Percentiles rank a stretch among this genome's conserved stretches.
Evolutionary conservation across 2,113 vertebrate species (phyloP).

Genomic region (Lontra canadensis): DNA sequence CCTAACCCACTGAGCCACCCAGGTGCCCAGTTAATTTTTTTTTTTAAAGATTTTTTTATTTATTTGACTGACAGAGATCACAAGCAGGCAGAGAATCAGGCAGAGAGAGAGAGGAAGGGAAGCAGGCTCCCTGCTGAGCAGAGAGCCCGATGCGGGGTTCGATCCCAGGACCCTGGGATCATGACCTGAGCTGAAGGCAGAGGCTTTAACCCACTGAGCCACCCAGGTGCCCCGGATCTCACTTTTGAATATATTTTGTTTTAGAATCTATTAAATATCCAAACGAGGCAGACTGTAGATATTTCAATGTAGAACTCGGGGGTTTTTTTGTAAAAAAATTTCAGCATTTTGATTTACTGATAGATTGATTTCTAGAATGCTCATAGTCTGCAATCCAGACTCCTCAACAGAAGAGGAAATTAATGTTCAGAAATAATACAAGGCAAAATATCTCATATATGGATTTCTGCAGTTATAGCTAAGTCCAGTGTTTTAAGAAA

Average conservation of each 20-base stretch:
- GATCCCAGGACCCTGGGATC: too few relatives aligned
- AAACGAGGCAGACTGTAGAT: neutral
- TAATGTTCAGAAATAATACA: neutral
- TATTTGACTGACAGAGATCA: too few relatives aligned
- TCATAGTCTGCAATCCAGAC: neutral
- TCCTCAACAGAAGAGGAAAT: neutral
- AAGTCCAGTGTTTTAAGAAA: neutral
- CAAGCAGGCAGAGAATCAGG: too few relatives aligned
- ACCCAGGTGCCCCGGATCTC: neutral
- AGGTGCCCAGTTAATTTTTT: neutral
- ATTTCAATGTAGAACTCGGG: neutral
- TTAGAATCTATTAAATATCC: neutral
- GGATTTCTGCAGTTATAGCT: neutral
- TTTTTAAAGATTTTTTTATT: too few relatives aligned
- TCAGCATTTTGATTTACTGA: conserved; percentile 54
- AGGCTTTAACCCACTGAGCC: too few relatives aligned
- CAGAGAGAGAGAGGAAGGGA: too few relatives aligned
- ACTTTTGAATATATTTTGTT: neutral
- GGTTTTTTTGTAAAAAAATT: neutral
- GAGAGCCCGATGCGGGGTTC: too few relatives aligned
- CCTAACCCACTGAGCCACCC: too few relatives aligned
- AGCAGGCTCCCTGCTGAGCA: too few relatives aligned
- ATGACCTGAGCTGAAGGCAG: too few relatives aligned
- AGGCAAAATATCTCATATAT: neutral
- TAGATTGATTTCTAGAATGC: conserved; percentile 47